These are phyloP conservation scores for Sardinella longiceps DNA, from an alignment of 2,797 vertebrate genomes.

Conservation along the genomic window DNA sequence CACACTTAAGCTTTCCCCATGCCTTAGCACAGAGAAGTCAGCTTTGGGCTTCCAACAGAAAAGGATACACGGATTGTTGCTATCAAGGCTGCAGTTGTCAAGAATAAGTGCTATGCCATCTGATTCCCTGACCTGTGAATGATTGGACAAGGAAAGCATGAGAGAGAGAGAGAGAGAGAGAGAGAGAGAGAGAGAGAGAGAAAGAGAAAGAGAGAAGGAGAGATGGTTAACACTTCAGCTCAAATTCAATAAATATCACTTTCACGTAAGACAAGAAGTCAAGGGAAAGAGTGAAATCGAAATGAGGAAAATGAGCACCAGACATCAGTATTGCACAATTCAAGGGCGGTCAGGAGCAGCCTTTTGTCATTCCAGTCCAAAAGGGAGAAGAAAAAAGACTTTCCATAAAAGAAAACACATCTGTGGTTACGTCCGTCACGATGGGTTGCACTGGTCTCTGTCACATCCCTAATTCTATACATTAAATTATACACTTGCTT, in stretches of 20 bases:
- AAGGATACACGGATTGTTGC: slow-evolving; percentile 99
- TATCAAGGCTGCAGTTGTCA: slow-evolving; percentile 93
- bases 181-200: not conserved
- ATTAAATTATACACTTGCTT: slow-evolving; percentile 51
- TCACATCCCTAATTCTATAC: slow-evolving; percentile 63
- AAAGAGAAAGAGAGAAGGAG: not conserved
- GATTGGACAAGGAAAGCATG: slow-evolving; percentile 22
- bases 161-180: not conserved
- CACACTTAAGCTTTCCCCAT: not conserved
- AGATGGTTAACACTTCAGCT: not conserved
- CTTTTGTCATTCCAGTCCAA: slow-evolving; percentile 21
- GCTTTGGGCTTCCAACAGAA: not conserved
- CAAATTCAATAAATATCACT: not conserved
- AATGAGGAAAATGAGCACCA: not conserved
- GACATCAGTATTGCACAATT: not conserved
- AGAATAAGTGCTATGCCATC: slow-evolving; percentile 92
- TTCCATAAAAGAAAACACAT: slow-evolving; percentile 49
- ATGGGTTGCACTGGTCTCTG: slow-evolving; percentile 64
- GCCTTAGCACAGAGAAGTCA: not conserved
- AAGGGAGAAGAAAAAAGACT: slow-evolving; percentile 31
- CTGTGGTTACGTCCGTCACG: slow-evolving; percentile 64
- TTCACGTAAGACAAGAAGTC: not conserved
- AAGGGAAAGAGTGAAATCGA: not conserved
- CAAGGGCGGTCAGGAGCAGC: slow-evolving; percentile 14
- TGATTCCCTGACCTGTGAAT: slow-evolving; percentile 82